A percentile compares a stretch with the other conserved stretches of the same genome.
Evolutionary conservation across 2,113 vertebrate genomes (phyloP).

Genomic region (Ariopsis seemanni): DNA sequence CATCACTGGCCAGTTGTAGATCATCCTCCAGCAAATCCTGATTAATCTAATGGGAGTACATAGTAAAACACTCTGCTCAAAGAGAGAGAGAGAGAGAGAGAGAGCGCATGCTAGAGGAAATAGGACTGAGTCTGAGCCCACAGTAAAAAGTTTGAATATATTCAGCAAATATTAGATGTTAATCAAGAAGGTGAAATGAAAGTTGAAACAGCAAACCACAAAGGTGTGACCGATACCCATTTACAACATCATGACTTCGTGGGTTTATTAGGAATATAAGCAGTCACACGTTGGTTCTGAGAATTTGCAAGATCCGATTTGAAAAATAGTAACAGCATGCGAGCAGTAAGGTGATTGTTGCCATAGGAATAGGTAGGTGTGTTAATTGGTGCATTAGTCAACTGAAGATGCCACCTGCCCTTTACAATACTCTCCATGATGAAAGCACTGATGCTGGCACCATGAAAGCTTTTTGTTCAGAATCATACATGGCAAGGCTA

Average conservation of each 20-base stretch:
- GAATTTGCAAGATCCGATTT: constrained; percentile 44
- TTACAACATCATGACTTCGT: constrained; percentile 29
- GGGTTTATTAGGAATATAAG: constrained; percentile 19
- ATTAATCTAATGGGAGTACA: constrained; percentile 68
- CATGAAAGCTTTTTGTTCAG: neutral
- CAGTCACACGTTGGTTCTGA: constrained; percentile 31
- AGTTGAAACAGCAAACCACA: neutral
- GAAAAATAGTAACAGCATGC: constrained; percentile 38
- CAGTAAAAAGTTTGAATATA: constrained; percentile 24
- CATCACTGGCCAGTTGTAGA: constrained; percentile 68
- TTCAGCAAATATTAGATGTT: constrained; percentile 40
- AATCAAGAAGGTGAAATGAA: constrained; percentile 28
- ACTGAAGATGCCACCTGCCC: constrained; percentile 22
- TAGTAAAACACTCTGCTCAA: constrained; percentile 60
- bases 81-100: constrained; percentile 43
- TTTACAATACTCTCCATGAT: constrained; percentile 29
- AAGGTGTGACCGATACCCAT: constrained; percentile 18
- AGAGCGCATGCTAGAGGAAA: constrained; percentile 34
- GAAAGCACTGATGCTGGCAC: constrained; percentile 10
- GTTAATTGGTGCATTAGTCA: constrained; percentile 30
- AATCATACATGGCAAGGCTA: neutral
- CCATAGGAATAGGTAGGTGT: constrained; percentile 37
- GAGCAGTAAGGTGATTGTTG: constrained; percentile 35
- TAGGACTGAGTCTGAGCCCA: constrained; percentile 37
- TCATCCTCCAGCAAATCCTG: constrained; percentile 64